Conservation (phyloP, 1,140 invertebrate species). For the Zaprionus taronus region DNA sequence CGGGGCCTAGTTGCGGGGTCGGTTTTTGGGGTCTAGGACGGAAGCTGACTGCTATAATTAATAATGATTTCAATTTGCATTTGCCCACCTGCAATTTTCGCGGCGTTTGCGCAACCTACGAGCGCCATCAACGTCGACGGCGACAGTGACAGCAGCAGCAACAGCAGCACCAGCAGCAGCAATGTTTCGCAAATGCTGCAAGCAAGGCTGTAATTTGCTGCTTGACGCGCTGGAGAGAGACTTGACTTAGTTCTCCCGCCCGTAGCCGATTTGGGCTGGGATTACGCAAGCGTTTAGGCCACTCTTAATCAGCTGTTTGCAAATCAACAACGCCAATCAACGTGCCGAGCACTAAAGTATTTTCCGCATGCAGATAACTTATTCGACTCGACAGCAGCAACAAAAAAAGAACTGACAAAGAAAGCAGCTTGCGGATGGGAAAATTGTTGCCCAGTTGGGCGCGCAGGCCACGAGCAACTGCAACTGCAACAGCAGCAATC, state of each 20-base stretch:
- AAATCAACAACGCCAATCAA: constrained; percentile 57
- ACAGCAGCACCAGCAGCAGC: not conserved
- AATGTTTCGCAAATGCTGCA: constrained; percentile 30
- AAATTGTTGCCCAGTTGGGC: constrained; percentile 54
- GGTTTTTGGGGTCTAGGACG: constrained; percentile 77
- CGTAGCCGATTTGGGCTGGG: not conserved
- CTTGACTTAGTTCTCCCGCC: not conserved
- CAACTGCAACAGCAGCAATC: constrained; percentile 54
- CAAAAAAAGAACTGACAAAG: constrained; percentile 6
- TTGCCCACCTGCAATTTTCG: constrained; percentile 74
- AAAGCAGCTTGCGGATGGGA: constrained; percentile 63
- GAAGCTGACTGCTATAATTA: constrained; percentile 78
- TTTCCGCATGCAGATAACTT: constrained; percentile 9
- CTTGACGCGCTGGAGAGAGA: not conserved
- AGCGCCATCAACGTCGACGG: constrained; percentile 28
- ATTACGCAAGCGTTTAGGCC: constrained; percentile 55
- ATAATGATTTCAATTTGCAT: constrained; percentile 83
- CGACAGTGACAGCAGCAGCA: constrained; percentile 5
- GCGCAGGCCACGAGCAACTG: not conserved
- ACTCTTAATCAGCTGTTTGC: constrained; percentile 52
- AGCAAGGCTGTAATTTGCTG: constrained; percentile 41
- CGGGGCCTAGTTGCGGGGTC: not conserved
- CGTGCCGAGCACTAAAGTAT: constrained; percentile 8
- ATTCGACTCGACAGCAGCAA: constrained; percentile 7
- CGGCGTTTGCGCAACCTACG: constrained; percentile 64